Conservation (phyloP, 2,797 vertebrate genomes). For the Schizopygopsis malacanthus region DNA sequence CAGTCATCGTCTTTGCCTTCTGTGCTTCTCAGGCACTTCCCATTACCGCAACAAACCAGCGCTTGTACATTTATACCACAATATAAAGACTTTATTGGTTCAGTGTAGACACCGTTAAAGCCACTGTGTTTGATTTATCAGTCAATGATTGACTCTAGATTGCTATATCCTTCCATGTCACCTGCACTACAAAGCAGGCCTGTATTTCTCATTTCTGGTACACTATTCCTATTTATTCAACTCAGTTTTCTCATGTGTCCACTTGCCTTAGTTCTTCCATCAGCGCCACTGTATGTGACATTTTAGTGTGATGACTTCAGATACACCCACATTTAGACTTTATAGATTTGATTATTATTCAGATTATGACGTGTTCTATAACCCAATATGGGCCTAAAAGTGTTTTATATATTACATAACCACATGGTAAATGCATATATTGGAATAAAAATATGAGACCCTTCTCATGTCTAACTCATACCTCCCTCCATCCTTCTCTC, state of each 20-base stretch:
- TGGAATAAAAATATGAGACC: not conserved
- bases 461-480: not conserved
- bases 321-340: not conserved
- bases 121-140: slow-evolving; percentile 58
- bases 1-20: not conserved
- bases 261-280: slow-evolving; percentile 14
- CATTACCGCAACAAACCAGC: not conserved
- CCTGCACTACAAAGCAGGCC: slow-evolving; percentile 21
- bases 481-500: not conserved
- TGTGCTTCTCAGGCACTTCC: not conserved
- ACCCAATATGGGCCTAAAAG: not conserved
- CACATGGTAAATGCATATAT: not conserved
- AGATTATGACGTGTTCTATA: not conserved
- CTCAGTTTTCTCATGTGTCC: slow-evolving; percentile 24
- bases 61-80: slow-evolving; percentile 5
- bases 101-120: slow-evolving; percentile 45
- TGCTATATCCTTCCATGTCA: slow-evolving; percentile 56
- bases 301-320: not conserved
- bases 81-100: slow-evolving; percentile 23
- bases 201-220: slow-evolving; percentile 20
- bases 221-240: slow-evolving; percentile 14
- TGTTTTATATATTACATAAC: slow-evolving; percentile 16
- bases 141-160: slow-evolving; percentile 58
- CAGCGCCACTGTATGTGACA: not conserved
- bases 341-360: not conserved